phyloP scores from a whole-genome alignment of 2,113 vertebrate genomes.

The Numida meleagris region DNA sequence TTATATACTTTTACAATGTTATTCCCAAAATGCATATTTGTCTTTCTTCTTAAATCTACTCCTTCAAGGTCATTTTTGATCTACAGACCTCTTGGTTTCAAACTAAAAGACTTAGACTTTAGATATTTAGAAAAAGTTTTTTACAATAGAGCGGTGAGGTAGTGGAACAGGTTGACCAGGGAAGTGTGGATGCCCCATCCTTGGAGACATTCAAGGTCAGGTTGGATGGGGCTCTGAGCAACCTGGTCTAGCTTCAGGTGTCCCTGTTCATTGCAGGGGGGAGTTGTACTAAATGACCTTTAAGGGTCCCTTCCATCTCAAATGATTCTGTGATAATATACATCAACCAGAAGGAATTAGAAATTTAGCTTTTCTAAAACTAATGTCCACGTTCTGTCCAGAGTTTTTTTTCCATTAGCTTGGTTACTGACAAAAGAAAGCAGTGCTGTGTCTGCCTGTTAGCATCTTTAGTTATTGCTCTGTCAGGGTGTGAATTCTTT shows the following conservation, averaged over 20 bases:
- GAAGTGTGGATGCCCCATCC: neutral
- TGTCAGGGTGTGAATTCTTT: neutral
- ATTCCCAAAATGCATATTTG: neutral
- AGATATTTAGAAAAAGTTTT: no score
- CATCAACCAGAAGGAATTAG: neutral
- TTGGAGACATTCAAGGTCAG: neutral
- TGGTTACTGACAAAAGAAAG: neutral
- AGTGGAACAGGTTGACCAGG: no score
- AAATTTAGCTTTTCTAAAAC: neutral
- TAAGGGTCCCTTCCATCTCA: no score
- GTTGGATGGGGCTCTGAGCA: no score
- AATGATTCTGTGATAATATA: neutral
- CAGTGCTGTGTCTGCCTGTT: neutral
- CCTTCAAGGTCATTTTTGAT: neutral
- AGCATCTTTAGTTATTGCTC: neutral
- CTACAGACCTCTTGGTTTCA: neutral
- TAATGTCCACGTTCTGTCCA: neutral
- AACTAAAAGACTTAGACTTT: no score
- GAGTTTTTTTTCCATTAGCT: neutral
- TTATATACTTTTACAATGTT: neutral
- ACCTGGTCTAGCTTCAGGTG: no score
- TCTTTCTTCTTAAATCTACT: neutral
- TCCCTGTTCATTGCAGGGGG: no score
- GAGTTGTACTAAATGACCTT: no score
- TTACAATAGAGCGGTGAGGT: no score